Conservation (phyloP, 2,113 vertebrate species). For the Platysteira castanea region DNA sequence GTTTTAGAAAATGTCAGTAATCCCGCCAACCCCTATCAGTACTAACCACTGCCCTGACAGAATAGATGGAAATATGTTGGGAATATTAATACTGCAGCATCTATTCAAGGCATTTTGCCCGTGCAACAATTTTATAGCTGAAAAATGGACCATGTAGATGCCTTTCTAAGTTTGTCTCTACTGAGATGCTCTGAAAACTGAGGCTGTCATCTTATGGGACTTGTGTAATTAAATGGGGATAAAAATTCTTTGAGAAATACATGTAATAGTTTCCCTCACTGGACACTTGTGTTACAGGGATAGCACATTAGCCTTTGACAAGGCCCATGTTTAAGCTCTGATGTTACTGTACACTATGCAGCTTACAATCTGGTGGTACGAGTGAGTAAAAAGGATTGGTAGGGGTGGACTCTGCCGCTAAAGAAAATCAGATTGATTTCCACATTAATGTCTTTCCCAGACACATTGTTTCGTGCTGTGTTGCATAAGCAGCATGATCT, state of each 20-base stretch:
- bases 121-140: not conserved
- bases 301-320: not conserved
- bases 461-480: not conserved
- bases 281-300: not conserved
- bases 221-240: not conserved
- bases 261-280: not conserved
- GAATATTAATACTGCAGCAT: not conserved
- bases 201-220: not conserved
- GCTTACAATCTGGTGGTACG: not conserved
- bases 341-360: not conserved
- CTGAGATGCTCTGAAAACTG: not conserved
- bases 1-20: not conserved
- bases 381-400: not conserved
- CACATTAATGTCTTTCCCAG: constrained; percentile 18
- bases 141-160: not conserved
- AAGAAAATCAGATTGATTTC: constrained; percentile 4
- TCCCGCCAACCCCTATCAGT: not conserved
- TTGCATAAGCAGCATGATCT: not conserved
- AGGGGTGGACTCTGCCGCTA: not conserved
- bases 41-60: not conserved
- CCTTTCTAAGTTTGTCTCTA: not conserved
- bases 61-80: not conserved
- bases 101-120: not conserved
- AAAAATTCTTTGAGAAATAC: not conserved
- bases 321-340: not conserved